A percentile compares a stretch with the other conserved stretches of the same genome.
Conservation (phyloP, 2,797 vertebrate genomes). For the Protosalanx chinensis region DNA sequence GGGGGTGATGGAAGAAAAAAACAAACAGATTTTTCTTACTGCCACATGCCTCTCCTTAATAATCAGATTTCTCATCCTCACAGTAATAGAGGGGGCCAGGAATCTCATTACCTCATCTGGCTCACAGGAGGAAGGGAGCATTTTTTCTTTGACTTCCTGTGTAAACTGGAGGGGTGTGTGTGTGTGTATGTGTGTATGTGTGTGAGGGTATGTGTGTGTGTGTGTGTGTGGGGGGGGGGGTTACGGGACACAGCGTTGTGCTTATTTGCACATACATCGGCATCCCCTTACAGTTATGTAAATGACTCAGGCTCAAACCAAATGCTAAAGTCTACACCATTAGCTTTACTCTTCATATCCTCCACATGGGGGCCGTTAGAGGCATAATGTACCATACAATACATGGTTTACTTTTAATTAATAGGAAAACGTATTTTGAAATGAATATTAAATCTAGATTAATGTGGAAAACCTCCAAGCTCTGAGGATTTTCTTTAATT, state of each 20-base stretch:
- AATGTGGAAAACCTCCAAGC: conserved; percentile 86
- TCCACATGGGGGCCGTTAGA: conserved; percentile 99
- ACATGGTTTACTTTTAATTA: conserved; percentile 99
- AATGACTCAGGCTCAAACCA: conserved; percentile 91
- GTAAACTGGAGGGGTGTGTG: conserved; percentile 63
- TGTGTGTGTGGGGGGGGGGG: not conserved
- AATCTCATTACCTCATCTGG: conserved; percentile 97
- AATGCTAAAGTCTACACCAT: conserved; percentile 99
- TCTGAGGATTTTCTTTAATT: conserved; percentile 65
- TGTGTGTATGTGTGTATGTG: conserved; percentile 38
- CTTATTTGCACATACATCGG: conserved; percentile 94
- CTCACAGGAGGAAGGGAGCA: conserved; percentile 81
- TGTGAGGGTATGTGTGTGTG: conserved; percentile 6
- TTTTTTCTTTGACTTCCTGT: conserved; percentile 80
- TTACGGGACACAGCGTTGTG: conserved; percentile 77
- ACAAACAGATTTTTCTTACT: conserved; percentile 98
- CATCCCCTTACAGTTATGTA: conserved; percentile 92
- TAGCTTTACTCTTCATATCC: conserved; percentile 99
- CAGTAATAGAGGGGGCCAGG: conserved; percentile 86
- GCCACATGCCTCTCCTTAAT: conserved; percentile 96
- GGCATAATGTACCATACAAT: conserved; percentile 99
- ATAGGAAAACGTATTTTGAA: conserved; percentile 93
- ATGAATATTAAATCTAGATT: conserved; percentile 97
- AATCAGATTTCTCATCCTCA: conserved; percentile 96
- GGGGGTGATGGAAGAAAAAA: conserved; percentile 85